Evolutionary conservation across 2,113 vertebrate species (phyloP), one percentile per base, ranked within the genome.

Genomic region (Drymodes brunneopygia): DNA sequence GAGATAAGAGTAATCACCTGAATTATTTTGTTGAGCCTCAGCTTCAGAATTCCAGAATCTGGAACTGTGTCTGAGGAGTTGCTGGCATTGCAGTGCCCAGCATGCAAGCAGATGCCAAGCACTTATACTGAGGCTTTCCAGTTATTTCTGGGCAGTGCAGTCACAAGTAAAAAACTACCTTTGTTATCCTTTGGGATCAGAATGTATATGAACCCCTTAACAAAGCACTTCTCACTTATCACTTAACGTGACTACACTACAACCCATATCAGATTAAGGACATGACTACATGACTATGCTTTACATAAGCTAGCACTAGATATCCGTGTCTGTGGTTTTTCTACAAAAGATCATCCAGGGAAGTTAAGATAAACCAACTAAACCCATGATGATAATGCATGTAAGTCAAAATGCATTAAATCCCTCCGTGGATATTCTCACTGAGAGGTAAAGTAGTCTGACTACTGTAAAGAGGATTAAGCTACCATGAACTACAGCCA

Each of bases 391-490:
- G 53, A 88, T 62, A 94, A 92, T 29, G 11, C 51, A 51, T 13
- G 15, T 94, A 94, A 74, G 88, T 86, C 91, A 84, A 94, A 96
- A 81, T 44, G 64, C 64, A 60, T 92, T 94, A 86, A 86, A 93
- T 78, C 89, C 82, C 64, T 62, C 9, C 7, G 2, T 66, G 71
- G 56, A 86, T 94, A 88, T 90, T 83, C 80, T 88, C 51, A 80
- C 58, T 44, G 65, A 91, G 91, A 74, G 29, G 80, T 42, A 84
- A 92, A 92, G 73, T n/a, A 71, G 48, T 53, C 86, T 91, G 75
- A 91, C 51, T 28, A 78, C 86, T 24, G 88, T 67, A 83, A 94
- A 94, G 83, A 94, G 75, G 92, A 97, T 95, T 96, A 96, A 89
- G 65, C n/a, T 67, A 84, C 91, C 92, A 84, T 94, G 92, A 95